A percentile compares a stretch with the other conserved stretches of the same genome.
Conservation (phyloP, 2,797 vertebrate species). For the Kryptopterus vitreolus region DNA sequence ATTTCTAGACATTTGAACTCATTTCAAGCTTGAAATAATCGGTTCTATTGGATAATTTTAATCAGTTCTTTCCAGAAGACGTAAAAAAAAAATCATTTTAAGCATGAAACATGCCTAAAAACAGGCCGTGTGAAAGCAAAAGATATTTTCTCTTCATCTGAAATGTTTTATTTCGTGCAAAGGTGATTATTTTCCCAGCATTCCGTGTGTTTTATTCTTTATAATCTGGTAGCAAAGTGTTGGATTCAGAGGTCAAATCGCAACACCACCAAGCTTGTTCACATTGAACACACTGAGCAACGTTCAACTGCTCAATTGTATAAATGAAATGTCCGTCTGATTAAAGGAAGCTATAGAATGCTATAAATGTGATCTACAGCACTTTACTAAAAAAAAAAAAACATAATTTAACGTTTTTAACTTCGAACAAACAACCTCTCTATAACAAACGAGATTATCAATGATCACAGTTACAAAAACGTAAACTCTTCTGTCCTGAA, state of each 20-base stretch:
- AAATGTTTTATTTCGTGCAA: not conserved
- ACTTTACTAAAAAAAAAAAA: not conserved
- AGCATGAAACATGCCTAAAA: not conserved
- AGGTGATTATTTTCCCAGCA: not conserved
- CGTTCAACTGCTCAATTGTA: too few relatives aligned
- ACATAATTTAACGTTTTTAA: not conserved
- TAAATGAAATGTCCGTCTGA: too few relatives aligned
- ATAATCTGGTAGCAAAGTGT: too few relatives aligned
- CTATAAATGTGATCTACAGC: too few relatives aligned
- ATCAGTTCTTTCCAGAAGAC: not conserved
- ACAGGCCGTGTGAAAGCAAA: not conserved
- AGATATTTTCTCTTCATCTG: not conserved
- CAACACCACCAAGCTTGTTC: too few relatives aligned
- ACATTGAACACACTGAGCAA: too few relatives aligned
- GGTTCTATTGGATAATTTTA: not conserved
- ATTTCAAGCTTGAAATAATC: slow-evolving; percentile 4
- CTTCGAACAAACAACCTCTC: not conserved
- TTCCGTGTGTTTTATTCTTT: not conserved
- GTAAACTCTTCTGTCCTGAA: not conserved
- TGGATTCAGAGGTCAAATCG: too few relatives aligned
- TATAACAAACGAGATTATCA: too few relatives aligned
- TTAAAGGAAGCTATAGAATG: too few relatives aligned
- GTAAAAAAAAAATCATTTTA: not conserved
- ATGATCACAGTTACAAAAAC: not conserved
- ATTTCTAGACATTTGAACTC: not conserved